A percentile compares a stretch with the other conserved stretches of the same genome.
Conservation (phyloP, 2,113 vertebrate genomes). For the Actenoides hombroni region DNA sequence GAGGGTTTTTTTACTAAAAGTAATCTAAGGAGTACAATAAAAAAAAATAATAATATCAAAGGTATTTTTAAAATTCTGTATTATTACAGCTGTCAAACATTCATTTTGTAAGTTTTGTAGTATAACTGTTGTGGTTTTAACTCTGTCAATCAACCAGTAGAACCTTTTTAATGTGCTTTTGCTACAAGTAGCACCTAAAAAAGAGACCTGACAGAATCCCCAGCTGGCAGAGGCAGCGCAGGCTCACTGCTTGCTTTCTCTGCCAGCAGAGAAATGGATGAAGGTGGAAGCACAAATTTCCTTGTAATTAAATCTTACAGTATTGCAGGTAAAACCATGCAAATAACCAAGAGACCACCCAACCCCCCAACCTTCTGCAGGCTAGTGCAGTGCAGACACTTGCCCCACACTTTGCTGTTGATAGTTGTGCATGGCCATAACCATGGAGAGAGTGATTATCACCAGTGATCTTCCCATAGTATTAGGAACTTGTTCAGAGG, state of each 20-base stretch:
- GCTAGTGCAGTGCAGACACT: background rate
- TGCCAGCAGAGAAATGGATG: background rate
- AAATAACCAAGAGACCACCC: background rate
- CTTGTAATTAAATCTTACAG: background rate
- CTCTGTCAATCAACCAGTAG: too few relatives aligned
- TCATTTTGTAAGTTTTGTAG: too few relatives aligned
- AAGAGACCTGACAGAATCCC: too few relatives aligned
- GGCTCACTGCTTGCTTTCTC: background rate
- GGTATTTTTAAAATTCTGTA: too few relatives aligned
- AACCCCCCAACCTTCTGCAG: background rate
- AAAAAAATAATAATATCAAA: too few relatives aligned
- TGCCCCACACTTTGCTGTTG: background rate
- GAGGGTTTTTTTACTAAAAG: too few relatives aligned
- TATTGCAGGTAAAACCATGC: fast-evolving
- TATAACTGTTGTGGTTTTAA: too few relatives aligned
- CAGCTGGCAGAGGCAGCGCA: background rate
- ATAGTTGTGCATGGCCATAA: background rate
- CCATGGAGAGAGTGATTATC: too few relatives aligned
- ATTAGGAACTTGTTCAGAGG: background rate
- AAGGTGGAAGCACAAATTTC: background rate
- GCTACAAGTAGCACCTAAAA: too few relatives aligned
- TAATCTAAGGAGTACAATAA: too few relatives aligned
- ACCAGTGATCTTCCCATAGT: background rate
- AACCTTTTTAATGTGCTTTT: too few relatives aligned
- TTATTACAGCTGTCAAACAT: too few relatives aligned